A percentile compares a stretch with the other conserved stretches of the same genome.
Conservation (phyloP, 2,888 invertebrate genomes). For the Melanotus villosus region DNA sequence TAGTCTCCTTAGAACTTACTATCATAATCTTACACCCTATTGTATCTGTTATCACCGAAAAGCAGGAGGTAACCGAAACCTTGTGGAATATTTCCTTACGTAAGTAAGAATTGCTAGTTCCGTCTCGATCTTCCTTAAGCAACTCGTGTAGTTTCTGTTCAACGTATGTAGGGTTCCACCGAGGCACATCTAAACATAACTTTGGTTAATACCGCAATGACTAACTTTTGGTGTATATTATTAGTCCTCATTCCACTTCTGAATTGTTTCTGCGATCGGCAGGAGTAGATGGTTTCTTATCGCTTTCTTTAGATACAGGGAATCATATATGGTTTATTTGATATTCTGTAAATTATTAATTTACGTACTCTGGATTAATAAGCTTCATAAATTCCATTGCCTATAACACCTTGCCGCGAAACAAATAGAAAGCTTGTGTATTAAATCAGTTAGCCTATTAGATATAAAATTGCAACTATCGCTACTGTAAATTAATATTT, state of each 20-base stretch:
- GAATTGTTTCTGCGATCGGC: slow-evolving; percentile 17
- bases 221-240: slow-evolving; percentile 17
- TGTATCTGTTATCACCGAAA: slow-evolving; percentile 19
- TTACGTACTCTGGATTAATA: too few relatives aligned
- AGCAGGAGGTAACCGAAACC: slow-evolving; percentile 18
- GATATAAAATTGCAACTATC: too few relatives aligned
- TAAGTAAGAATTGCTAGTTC: background rate
- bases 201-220: slow-evolving; percentile 16
- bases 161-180: background rate
- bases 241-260: slow-evolving; percentile 9
- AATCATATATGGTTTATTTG: too few relatives aligned
- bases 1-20: slow-evolving; percentile 18
- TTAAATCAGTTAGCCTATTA: too few relatives aligned
- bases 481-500: too few relatives aligned
- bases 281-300: too few relatives aligned
- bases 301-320: too few relatives aligned
- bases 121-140: background rate
- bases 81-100: slow-evolving; percentile 11
- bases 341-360: too few relatives aligned
- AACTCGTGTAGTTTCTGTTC: background rate
- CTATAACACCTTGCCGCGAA: too few relatives aligned
- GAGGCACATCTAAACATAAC: slow-evolving; percentile 9
- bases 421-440: too few relatives aligned
- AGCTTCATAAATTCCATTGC: too few relatives aligned
- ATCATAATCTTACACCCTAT: slow-evolving; percentile 24